Conservation (phyloP, 2,797 vertebrate genomes). For the Semotilus atromaculatus region DNA sequence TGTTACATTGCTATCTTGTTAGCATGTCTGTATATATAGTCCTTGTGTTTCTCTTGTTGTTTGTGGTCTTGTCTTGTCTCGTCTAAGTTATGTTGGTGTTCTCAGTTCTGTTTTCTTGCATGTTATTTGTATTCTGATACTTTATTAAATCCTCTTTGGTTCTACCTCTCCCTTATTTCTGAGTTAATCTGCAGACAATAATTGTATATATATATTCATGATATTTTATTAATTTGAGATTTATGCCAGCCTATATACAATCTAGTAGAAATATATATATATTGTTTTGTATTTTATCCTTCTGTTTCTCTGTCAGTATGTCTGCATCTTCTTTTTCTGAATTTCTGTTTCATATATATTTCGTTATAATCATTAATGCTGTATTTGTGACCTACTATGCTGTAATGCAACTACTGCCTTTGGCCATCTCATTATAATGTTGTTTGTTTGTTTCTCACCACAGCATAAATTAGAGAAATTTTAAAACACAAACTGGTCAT, state of each 20-base stretch:
- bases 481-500: slow-evolving; percentile 4
- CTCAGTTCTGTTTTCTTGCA: not conserved
- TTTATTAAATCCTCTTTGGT: not conserved
- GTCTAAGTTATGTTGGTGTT: not conserved
- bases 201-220: too few relatives aligned
- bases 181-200: not conserved
- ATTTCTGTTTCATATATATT: not conserved
- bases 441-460: slow-evolving; percentile 34
- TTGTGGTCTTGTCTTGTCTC: not conserved
- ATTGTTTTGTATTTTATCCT: not conserved
- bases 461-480: not conserved
- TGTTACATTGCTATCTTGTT: not conserved
- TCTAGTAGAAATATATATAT: too few relatives aligned
- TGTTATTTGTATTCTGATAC: not conserved
- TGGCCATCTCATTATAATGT: slow-evolving; percentile 2
- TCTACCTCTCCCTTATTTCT: not conserved
- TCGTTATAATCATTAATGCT: not conserved
- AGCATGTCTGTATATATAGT: not conserved
- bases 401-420: slow-evolving; percentile 4
- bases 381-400: not conserved
- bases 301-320: not conserved
- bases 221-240: not conserved
- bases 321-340: not conserved
- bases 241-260: not conserved
- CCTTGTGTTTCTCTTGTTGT: not conserved